phyloP scores from a whole-genome alignment of 2,113 vertebrate species.

The Seriola dumerili region DNA sequence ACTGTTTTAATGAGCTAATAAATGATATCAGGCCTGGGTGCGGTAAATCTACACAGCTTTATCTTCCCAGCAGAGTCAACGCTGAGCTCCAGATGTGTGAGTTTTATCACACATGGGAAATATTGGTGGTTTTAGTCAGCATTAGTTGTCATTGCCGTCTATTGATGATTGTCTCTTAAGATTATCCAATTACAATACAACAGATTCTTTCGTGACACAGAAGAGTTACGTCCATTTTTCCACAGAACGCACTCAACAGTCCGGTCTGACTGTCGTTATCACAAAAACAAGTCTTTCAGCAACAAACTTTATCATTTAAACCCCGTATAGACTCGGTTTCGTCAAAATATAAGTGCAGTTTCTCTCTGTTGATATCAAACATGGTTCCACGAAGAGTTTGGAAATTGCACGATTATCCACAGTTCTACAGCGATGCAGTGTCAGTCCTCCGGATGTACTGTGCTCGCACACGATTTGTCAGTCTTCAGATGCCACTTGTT shows the following conservation, averaged over 20 bases:
- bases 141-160: constrained; percentile 8
- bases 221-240: constrained; percentile 14
- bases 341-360: constrained; percentile 54
- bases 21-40: constrained; percentile 44
- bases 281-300: constrained; percentile 38
- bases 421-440: constrained; percentile 60
- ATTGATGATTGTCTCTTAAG: constrained; percentile 36
- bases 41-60: constrained; percentile 5
- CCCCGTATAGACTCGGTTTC: constrained; percentile 3
- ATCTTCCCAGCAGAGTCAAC: neutral
- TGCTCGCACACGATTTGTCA: constrained; percentile 13
- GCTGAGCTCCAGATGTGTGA: constrained; percentile 9
- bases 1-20: constrained; percentile 47
- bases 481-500: constrained; percentile 26
- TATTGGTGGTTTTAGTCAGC: constrained; percentile 35
- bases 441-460: constrained; percentile 29
- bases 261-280: constrained; percentile 27
- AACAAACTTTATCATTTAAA: constrained; percentile 21
- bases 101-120: constrained; percentile 25
- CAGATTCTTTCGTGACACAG: constrained; percentile 15
- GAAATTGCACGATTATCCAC: constrained; percentile 67
- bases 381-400: constrained; percentile 52
- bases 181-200: constrained; percentile 45
- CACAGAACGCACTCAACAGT: constrained; percentile 35
- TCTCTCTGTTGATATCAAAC: constrained; percentile 69